phyloP scores from a whole-genome alignment of 2,113 vertebrate genomes.

The Elanoides forficatus region DNA sequence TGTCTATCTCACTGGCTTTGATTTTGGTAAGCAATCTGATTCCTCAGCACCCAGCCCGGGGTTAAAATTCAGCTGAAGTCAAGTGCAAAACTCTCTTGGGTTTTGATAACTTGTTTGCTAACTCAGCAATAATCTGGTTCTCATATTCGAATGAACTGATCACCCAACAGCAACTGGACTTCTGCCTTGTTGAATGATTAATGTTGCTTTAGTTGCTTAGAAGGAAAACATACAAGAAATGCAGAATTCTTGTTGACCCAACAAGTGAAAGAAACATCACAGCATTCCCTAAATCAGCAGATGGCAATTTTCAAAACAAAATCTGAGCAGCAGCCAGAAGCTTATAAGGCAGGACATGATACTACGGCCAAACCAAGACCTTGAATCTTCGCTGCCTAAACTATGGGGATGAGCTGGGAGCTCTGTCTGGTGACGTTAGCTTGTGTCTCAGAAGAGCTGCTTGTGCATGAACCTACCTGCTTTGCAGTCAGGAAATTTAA shows the following conservation, averaged over 20 bases:
- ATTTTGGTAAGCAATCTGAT: background rate
- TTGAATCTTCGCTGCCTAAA: background rate
- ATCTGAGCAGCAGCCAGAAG: background rate
- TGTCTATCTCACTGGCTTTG: background rate
- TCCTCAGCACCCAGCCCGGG: background rate
- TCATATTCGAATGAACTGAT: background rate
- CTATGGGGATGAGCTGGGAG: background rate
- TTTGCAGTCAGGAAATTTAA: constrained; percentile 23
- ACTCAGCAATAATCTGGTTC: background rate
- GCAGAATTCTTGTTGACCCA: background rate
- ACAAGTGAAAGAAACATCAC: background rate
- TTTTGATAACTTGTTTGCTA: constrained; percentile 5
- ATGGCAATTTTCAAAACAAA: constrained; percentile 19
- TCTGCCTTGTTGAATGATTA: background rate
- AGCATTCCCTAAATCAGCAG: constrained; percentile 21
- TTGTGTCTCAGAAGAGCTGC: background rate
- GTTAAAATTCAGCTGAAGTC: constrained; percentile 5
- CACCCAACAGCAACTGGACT: background rate
- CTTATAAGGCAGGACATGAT: background rate
- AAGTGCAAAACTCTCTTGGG: background rate
- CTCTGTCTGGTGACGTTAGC: background rate
- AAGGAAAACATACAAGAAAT: constrained; percentile 10
- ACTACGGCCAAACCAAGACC: background rate
- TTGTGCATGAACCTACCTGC: background rate
- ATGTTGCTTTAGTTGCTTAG: background rate